Base-by-base conservation (phyloP, 2,888 invertebrate genomes). In the Sepioteuthis lessoniana region DNA sequence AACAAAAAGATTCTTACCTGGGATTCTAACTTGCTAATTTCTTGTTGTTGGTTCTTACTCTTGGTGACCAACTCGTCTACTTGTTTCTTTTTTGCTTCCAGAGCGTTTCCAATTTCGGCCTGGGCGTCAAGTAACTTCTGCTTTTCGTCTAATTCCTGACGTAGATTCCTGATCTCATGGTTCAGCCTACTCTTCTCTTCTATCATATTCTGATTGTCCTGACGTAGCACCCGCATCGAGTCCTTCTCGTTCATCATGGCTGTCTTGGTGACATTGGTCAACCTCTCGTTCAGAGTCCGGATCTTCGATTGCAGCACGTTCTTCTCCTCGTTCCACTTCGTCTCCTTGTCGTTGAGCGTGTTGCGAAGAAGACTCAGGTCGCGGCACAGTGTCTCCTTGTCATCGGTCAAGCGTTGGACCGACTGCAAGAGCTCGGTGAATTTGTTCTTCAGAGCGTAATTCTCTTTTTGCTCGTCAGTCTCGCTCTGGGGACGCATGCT, bases 301-400 rank as follows among this genome's bases (percentile, higher is more conserved):
- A 95, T 95, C 94, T 96, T 96, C 60, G 95, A 95, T 8, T 95
- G 95, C 90, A 96, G 94, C 46, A 95, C 96, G n/a, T 96, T 96
- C 92, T 95, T 95, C 90, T 96, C 96, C 35, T 95, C 95, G 91
- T 96, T 96, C 28, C 95, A 94, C 21, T 94, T 95, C 47, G 96
- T 95, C 50, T 96, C 96, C 93, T 95, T 94, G 90, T 96, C 96
- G 93, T 95, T 95, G 94, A 95, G 95, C 5, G 95, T 94, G 28
- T 95, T 94, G 90, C 96, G 94, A 7, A 96, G 94, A 93, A 96
- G 96, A 90, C 96, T 96, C 7, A 96, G 94, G 93, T 97, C 96
- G 47, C 96, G 95, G 21, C 95, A 94, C 31, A 97, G 95, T 60
- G 96, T 96, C 94, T 96, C 96, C 94, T 96, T 97, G 93, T 97